Percentiles rank a stretch among this genome's conserved stretches.
Conservation (phyloP, 2,797 vertebrate species). For the Podargus strigoides region DNA sequence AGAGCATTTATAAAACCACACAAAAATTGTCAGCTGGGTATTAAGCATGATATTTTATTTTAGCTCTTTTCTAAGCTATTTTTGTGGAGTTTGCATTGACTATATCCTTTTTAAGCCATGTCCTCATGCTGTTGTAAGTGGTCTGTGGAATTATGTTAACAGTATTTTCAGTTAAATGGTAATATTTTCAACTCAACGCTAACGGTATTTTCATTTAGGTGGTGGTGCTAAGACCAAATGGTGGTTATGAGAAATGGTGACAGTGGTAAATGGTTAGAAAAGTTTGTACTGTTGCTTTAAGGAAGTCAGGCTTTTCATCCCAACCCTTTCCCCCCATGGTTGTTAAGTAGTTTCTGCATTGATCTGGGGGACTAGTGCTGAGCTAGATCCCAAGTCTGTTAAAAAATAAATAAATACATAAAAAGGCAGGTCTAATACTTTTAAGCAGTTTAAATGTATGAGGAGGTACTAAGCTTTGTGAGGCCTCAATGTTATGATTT, state of each 20-base stretch:
- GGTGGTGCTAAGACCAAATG: background rate
- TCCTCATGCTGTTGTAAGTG: background rate
- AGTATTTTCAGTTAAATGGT: background rate
- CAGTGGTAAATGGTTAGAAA: background rate
- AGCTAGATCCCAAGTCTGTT: background rate
- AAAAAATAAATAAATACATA: background rate
- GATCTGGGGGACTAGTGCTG: background rate
- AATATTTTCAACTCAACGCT: background rate
- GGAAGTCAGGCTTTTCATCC: background rate
- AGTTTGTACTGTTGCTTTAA: background rate
- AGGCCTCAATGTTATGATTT: background rate
- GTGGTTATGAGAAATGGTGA: background rate
- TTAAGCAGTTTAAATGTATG: background rate
- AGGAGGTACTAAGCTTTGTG: background rate
- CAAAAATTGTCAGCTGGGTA: background rate
- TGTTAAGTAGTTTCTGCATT: background rate
- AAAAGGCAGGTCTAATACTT: background rate
- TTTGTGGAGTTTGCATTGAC: background rate
- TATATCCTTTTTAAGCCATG: background rate
- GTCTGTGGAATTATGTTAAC: background rate
- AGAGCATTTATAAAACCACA: background rate
- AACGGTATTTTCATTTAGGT: background rate
- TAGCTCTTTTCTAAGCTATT: background rate
- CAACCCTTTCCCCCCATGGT: rapidly evolving
- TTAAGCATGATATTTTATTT: background rate